Conservation (phyloP, 2,797 vertebrate genomes). For the Fundulus diaphanus region DNA sequence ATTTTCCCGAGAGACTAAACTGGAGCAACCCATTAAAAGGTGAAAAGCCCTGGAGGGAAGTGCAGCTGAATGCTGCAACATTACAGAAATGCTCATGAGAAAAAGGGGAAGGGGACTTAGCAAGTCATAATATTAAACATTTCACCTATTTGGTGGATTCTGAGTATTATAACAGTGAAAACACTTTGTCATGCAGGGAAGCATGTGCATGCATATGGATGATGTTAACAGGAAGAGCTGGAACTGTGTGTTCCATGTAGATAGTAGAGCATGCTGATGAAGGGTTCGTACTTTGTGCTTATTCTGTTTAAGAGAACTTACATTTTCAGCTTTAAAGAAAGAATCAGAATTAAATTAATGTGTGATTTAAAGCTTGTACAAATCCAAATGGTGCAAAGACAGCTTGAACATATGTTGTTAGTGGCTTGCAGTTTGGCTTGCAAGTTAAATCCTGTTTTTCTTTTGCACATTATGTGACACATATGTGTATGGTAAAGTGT, state of each 20-base stretch:
- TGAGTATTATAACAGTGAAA: neutral
- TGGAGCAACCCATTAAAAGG: conserved; percentile 18
- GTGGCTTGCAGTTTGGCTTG: neutral
- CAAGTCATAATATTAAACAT: neutral
- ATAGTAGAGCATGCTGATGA: neutral
- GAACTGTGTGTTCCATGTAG: neutral
- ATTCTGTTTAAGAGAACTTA: neutral
- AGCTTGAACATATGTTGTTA: neutral
- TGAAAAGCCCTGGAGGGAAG: conserved; percentile 7
- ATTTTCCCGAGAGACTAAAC: neutral
- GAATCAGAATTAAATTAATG: neutral
- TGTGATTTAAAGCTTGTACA: neutral
- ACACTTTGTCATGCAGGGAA: neutral
- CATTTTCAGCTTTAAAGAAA: neutral
- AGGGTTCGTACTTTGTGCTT: neutral
- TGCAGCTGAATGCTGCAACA: conserved; percentile 6
- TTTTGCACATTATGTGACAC: conserved; percentile 2
- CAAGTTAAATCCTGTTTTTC: neutral
- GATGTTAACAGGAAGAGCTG: neutral
- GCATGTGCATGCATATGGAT: neutral
- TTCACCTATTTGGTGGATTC: neutral
- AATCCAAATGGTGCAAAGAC: neutral
- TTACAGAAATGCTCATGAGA: conserved; percentile 1
- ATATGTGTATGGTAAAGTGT: neutral
- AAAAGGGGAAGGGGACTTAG: neutral